phyloP scores from a whole-genome alignment of 2,797 vertebrate species.

The Distichodus sexfasciatus region DNA sequence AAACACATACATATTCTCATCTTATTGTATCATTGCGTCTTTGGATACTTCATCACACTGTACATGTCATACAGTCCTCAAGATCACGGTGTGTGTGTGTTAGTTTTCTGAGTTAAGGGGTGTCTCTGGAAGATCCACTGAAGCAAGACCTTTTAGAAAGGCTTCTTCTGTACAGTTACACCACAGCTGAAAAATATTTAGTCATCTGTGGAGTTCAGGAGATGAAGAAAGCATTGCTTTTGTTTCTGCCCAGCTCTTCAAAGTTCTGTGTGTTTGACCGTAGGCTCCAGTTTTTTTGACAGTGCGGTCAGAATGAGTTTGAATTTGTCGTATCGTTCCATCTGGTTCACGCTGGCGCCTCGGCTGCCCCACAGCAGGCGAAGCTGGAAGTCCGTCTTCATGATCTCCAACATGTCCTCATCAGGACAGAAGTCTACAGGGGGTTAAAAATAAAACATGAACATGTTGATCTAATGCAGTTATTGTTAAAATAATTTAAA shows the following conservation, averaged over 20 bases:
- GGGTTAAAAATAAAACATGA: neutral
- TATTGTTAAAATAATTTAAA: no score
- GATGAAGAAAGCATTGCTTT: neutral
- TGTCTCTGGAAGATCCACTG: neutral
- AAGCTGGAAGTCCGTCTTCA: constrained; percentile 96
- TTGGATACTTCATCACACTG: neutral
- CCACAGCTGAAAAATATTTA: neutral
- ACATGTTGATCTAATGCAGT: no score
- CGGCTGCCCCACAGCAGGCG: constrained; percentile 96
- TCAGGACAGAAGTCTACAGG: constrained; percentile 84
- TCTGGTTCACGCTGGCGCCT: constrained; percentile 89
- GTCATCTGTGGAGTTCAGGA: neutral
- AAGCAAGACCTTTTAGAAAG: neutral
- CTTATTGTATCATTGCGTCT: neutral
- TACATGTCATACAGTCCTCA: neutral
- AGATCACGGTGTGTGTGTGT: no score
- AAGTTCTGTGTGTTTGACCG: constrained; percentile 66
- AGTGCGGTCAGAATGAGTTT: constrained; percentile 93
- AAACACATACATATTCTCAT: neutral
- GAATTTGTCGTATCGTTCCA: constrained; percentile 91
- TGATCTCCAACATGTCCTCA: constrained; percentile 88
- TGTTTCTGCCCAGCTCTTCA: constrained; percentile 25
- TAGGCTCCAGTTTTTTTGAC: constrained; percentile 91
- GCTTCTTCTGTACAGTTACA: neutral
- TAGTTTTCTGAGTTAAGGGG: no score